Conservation (phyloP, 2,888 invertebrate genomes). For the Metallyticus violacea region DNA sequence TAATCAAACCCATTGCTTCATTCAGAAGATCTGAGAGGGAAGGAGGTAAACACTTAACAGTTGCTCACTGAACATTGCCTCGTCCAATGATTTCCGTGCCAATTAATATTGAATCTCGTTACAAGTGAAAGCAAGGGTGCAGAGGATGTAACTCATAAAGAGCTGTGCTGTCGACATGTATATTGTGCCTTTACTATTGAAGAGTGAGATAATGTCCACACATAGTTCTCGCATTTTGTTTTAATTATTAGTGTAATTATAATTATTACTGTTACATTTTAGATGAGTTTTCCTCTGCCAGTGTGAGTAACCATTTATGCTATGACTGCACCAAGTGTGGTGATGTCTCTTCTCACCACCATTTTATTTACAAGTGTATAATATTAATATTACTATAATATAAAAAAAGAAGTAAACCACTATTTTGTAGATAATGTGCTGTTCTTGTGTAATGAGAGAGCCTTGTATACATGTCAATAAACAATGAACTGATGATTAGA, state of each 20-base stretch:
- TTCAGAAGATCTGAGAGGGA: background rate
- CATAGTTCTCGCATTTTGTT: background rate
- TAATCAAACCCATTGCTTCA: background rate
- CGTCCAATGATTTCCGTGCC: background rate
- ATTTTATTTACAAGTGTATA: slow-evolving; percentile 50
- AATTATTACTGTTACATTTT: no score
- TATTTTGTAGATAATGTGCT: slow-evolving; percentile 48
- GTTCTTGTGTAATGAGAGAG: slow-evolving; percentile 7
- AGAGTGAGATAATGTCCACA: background rate
- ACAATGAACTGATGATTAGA: background rate
- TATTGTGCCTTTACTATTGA: slow-evolving; percentile 1
- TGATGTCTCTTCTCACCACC: background rate
- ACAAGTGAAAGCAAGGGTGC: background rate
- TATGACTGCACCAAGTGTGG: background rate
- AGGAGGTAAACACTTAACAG: background rate
- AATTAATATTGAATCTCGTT: slow-evolving; percentile 10
- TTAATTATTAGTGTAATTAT: no score
- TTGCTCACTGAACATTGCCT: slow-evolving; percentile 4
- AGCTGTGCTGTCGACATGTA: background rate
- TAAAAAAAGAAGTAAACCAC: slow-evolving; percentile 30
- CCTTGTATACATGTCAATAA: slow-evolving; percentile 9
- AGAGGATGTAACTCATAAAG: background rate
- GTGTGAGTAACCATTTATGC: background rate
- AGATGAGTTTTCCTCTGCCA: slow-evolving; percentile 10
- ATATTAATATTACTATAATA: slow-evolving; percentile 40